Conservation (phyloP, 2,113 vertebrate species). For the Rhadina sibilatrix region DNA sequence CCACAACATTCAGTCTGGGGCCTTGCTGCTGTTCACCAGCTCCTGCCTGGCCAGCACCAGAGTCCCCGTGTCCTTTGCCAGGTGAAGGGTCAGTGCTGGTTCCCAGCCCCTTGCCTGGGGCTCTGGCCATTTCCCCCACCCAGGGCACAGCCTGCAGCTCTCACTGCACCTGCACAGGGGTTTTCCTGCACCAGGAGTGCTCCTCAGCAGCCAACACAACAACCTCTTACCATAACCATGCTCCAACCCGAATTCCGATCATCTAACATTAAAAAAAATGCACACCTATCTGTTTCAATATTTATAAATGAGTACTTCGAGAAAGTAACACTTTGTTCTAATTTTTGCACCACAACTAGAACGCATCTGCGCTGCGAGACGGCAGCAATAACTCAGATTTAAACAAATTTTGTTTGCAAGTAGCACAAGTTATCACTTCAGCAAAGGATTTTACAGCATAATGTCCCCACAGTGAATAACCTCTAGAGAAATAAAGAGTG, state of each 20-base stretch:
- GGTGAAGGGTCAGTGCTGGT: not conserved
- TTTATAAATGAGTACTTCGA: not conserved
- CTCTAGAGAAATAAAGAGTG: not conserved
- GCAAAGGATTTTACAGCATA: not conserved
- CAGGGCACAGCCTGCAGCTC: not conserved
- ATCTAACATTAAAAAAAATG: not conserved
- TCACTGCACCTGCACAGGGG: not conserved
- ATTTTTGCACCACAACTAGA: not conserved
- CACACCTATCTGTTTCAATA: not conserved
- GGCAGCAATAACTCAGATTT: not conserved
- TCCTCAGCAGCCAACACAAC: not conserved
- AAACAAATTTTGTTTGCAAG: not conserved
- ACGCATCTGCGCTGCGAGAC: not conserved
- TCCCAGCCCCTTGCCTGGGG: not conserved
- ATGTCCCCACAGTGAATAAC: not conserved
- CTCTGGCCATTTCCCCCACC: not conserved
- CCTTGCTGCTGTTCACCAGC: not conserved
- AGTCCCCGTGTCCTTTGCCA: rapidly evolving
- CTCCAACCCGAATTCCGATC: not conserved
- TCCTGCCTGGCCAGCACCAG: not conserved
- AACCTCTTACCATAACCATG: not conserved
- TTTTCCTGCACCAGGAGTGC: not conserved
- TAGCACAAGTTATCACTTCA: not conserved
- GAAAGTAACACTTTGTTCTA: not conserved
- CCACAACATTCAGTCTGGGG: not conserved